A percentile compares a stretch with the other conserved stretches of the same genome.
Conservation (phyloP, 2,888 invertebrate species). For the Synergus laeviventris region DNA sequence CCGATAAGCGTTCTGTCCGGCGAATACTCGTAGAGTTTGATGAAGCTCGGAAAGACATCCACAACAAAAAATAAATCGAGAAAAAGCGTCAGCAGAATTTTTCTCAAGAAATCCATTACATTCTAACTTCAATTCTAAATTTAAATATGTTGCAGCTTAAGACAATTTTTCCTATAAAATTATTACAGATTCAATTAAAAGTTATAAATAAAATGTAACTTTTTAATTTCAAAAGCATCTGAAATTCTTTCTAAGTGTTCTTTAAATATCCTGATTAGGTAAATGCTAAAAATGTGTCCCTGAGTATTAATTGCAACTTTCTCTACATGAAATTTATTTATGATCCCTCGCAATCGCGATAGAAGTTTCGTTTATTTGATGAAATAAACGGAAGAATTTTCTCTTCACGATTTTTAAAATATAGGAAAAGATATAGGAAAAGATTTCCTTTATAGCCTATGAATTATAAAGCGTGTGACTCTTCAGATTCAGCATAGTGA, state of each 20-base stretch:
- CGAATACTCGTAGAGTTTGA: slow-evolving; percentile 29
- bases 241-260: no score
- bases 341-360: no score
- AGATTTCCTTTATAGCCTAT: background rate
- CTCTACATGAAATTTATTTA: no score
- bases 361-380: no score
- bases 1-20: slow-evolving; percentile 23
- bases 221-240: no score
- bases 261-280: no score
- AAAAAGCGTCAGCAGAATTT: background rate
- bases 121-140: background rate
- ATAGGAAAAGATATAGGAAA: slow-evolving; percentile 1
- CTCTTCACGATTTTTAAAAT: background rate
- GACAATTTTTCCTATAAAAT: background rate
- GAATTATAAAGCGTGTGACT: slow-evolving; percentile 16
- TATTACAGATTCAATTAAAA: background rate
- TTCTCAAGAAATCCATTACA: background rate
- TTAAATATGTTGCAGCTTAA: background rate
- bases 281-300: no score
- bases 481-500: slow-evolving; percentile 4
- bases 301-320: no score
- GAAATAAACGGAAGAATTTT: background rate
- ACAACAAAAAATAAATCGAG: slow-evolving; percentile 8
- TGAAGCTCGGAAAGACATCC: slow-evolving; percentile 31
- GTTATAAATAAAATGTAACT: background rate